Evolutionary conservation across 2,888 invertebrate genomes (phyloP).

Genomic region (Punctoribates punctum): DNA sequence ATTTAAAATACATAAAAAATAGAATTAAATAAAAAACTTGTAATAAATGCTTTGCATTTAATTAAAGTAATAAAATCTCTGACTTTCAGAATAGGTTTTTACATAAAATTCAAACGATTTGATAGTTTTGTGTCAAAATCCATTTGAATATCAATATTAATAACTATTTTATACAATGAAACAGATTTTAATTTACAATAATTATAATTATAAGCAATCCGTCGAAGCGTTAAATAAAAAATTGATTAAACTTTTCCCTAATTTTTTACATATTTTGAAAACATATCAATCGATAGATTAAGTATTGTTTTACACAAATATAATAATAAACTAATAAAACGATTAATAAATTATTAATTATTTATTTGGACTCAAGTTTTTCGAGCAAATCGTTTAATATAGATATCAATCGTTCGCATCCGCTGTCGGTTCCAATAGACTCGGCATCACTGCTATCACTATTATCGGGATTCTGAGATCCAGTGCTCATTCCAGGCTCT

Average conservation of each 20-base stretch:
- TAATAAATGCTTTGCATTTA: too few species aligned
- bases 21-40: too few species aligned
- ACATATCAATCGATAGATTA: neutral
- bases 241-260: neutral
- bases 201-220: too few species aligned
- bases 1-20: too few species aligned
- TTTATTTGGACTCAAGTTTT: conserved; percentile 12
- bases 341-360: neutral
- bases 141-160: too few species aligned
- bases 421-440: neutral
- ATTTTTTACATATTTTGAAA: neutral
- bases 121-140: too few species aligned
- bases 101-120: too few species aligned
- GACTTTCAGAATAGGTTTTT: too few species aligned
- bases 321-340: neutral
- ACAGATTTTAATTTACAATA: too few species aligned
- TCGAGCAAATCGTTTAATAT: conserved; percentile 5
- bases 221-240: neutral
- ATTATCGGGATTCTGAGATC: neutral
- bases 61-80: too few species aligned
- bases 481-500: neutral
- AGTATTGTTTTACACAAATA: neutral
- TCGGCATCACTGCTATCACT: conserved; percentile 30
- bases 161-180: too few species aligned
- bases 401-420: conserved; percentile 24